These are phyloP conservation scores for Apis dorsata DNA, from an alignment of 1,140 invertebrate species.

Conservation along the genomic window DNA sequence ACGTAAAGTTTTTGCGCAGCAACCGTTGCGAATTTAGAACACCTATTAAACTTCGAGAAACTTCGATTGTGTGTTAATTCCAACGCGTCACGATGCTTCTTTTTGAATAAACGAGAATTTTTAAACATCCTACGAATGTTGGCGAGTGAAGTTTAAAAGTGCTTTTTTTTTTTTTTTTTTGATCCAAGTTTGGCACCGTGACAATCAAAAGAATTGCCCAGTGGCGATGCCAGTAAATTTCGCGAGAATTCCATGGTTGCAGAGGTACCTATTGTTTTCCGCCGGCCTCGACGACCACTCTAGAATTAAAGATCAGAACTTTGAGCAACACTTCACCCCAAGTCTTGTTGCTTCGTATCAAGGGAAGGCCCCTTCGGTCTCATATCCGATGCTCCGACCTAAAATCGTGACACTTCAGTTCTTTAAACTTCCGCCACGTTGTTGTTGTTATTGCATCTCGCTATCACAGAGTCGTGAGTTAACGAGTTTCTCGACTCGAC, in stretches of 20 bases:
- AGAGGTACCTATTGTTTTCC: not conserved
- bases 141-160: too few species aligned
- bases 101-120: not conserved
- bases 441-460: too few species aligned
- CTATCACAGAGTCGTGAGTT: not conserved
- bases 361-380: not conserved
- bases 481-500: not conserved
- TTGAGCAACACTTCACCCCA: not conserved
- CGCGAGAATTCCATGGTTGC: not conserved
- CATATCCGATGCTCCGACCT: not conserved
- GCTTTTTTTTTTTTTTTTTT: not conserved
- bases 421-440: too few species aligned
- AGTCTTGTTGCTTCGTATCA: not conserved
- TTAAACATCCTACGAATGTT: not conserved
- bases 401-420: not conserved
- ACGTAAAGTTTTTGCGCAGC: not conserved
- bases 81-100: not conserved
- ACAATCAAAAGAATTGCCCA: not conserved
- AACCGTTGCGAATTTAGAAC: constrained; percentile 2
- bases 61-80: not conserved
- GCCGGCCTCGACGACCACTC: not conserved
- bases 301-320: not conserved
- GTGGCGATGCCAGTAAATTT: not conserved
- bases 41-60: not conserved
- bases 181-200: not conserved